Conservation (phyloP, 2,113 vertebrate genomes). For the Alligator sinensis region DNA sequence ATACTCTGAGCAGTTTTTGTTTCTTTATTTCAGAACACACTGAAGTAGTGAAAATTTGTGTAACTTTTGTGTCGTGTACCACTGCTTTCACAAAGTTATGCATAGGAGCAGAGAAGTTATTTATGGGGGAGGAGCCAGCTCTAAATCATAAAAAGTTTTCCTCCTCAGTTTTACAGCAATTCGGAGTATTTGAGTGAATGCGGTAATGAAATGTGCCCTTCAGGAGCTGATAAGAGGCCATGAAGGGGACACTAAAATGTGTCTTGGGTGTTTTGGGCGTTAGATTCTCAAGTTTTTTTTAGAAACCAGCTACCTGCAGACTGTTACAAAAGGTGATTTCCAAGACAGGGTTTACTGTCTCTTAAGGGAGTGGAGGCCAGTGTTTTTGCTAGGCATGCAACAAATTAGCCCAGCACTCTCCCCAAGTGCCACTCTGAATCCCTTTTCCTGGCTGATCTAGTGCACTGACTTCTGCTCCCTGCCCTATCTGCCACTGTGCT, state of each 20-base stretch:
- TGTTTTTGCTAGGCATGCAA: no score
- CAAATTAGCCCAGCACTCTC: no score
- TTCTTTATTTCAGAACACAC: not conserved
- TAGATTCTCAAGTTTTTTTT: not conserved
- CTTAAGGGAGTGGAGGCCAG: no score
- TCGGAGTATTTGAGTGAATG: not conserved
- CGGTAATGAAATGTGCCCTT: not conserved
- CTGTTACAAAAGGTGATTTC: not conserved
- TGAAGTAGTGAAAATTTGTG: not conserved
- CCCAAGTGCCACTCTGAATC: no score
- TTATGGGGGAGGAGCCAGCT: not conserved
- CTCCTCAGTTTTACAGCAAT: accelerated
- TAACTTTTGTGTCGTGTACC: not conserved
- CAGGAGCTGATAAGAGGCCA: not conserved
- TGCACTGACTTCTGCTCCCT: no score
- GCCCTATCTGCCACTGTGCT: no score
- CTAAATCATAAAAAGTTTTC: not conserved
- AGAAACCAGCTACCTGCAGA: not conserved
- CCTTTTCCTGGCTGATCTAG: no score
- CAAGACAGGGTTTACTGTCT: accelerated
- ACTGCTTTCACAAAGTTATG: not conserved
- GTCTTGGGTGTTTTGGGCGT: not conserved
- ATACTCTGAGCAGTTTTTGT: not conserved
- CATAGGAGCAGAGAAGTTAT: accelerated
- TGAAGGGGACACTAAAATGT: no score